Conservation (phyloP, 1,140 invertebrate species). For the Homarus americanus region DNA sequence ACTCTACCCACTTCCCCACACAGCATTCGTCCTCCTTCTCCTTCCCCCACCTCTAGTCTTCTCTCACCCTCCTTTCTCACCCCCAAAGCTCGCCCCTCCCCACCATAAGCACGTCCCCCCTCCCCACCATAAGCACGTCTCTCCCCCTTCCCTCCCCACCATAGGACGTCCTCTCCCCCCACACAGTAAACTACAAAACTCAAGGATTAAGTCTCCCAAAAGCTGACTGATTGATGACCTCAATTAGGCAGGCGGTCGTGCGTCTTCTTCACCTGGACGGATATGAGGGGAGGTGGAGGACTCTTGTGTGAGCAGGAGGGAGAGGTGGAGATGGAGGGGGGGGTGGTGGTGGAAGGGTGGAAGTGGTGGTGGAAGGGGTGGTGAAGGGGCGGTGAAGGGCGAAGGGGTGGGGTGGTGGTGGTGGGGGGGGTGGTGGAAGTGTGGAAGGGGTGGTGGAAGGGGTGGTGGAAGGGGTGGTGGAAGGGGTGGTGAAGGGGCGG, state of each 20-base stretch:
- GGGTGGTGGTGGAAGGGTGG: too few relatives aligned
- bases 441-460: too few relatives aligned
- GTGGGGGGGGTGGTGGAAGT: too few relatives aligned
- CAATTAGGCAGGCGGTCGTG: conserved; percentile 10
- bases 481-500: too few relatives aligned
- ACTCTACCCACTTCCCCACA: background rate
- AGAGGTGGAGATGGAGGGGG: too few relatives aligned
- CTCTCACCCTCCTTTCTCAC: too few relatives aligned
- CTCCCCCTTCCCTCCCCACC: background rate
- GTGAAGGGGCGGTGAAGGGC: too few relatives aligned
- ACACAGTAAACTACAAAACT: background rate
- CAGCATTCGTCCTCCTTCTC: background rate
- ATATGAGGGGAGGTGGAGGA: background rate
- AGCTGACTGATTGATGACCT: conserved; percentile 11
- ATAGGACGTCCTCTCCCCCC: background rate
- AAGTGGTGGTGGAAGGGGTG: too few relatives aligned
- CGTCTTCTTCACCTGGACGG: background rate
- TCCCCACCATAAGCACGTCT: background rate
- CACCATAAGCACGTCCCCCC: background rate
- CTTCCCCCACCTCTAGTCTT: background rate
- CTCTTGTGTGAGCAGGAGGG: background rate
- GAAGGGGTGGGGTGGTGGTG: too few relatives aligned
- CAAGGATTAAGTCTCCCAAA: too few relatives aligned
- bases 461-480: too few relatives aligned
- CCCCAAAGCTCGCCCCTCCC: too few relatives aligned